Conservation (phyloP, 2,888 invertebrate species). For the Conchocele bisecta region DNA sequence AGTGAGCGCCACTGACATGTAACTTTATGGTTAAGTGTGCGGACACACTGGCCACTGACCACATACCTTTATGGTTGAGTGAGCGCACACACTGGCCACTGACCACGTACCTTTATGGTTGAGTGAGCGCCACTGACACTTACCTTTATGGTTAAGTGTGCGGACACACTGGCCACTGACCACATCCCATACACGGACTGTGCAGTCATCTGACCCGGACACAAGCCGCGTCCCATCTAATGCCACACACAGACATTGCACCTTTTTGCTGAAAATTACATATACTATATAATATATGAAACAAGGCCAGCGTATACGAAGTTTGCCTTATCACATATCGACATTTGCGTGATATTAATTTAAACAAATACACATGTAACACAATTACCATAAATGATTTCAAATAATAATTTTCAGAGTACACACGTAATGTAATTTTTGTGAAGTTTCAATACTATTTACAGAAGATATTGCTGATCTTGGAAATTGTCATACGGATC, state of each 20-base stretch:
- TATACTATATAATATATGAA: too few relatives aligned
- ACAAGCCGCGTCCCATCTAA: conserved; percentile 88
- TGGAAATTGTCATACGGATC: too few relatives aligned
- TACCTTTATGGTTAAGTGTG: conserved; percentile 88
- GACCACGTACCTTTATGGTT: conserved; percentile 92
- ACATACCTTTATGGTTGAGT: conserved; percentile 91
- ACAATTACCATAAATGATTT: too few relatives aligned
- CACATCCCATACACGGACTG: conserved; percentile 92
- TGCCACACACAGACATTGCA: conserved; percentile 90
- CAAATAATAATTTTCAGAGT: too few relatives aligned
- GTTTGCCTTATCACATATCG: too few relatives aligned
- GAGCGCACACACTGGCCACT: conserved; percentile 89
- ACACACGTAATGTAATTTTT: too few relatives aligned
- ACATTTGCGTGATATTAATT: too few relatives aligned
- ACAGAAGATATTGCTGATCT: too few relatives aligned
- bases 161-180: conserved; percentile 89
- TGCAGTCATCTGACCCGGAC: conserved; percentile 90
- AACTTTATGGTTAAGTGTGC: conserved; percentile 89
- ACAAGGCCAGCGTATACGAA: too few relatives aligned
- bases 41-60: conserved; percentile 88
- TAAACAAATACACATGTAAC: too few relatives aligned
- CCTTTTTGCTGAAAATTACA: conserved; percentile 82
- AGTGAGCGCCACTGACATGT: conserved; percentile 6
- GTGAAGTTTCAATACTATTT: too few relatives aligned
- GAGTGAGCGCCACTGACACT: not conserved